Evolutionary conservation across 2,888 invertebrate species (phyloP).

Genomic region (Synergus gifuensis): DNA sequence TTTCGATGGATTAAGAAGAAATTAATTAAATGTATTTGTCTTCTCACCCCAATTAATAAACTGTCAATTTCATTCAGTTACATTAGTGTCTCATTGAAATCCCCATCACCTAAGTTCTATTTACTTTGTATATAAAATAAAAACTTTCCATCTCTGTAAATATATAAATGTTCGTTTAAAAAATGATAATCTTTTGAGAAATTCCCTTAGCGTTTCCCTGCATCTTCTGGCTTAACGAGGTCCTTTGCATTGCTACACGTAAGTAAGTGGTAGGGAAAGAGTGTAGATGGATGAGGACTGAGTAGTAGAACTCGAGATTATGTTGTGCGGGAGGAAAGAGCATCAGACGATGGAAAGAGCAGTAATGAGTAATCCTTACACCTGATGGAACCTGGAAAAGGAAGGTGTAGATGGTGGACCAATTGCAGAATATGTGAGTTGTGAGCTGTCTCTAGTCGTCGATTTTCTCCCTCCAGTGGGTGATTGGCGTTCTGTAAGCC

Average conservation of each 20-base stretch:
- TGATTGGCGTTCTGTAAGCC: constrained; percentile 76
- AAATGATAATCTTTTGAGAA: neutral
- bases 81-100: too few relatives aligned
- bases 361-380: constrained; percentile 49
- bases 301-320: neutral
- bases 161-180: neutral
- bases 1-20: too few relatives aligned
- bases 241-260: neutral
- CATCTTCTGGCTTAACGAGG: constrained; percentile 2
- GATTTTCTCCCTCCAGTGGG: constrained; percentile 64
- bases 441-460: neutral
- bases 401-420: neutral
- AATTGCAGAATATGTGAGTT: neutral
- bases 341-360: constrained; percentile 31
- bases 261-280: neutral
- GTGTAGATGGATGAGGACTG: neutral
- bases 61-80: too few relatives aligned
- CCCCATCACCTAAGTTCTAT: too few relatives aligned
- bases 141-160: neutral
- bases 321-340: neutral
- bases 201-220: neutral
- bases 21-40: too few relatives aligned
- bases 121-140: too few relatives aligned
- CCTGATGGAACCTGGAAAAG: constrained; percentile 45
- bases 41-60: too few relatives aligned